Evolutionary conservation across 1,140 invertebrate species (phyloP).

Genomic region (Scaptomyza montana): DNA sequence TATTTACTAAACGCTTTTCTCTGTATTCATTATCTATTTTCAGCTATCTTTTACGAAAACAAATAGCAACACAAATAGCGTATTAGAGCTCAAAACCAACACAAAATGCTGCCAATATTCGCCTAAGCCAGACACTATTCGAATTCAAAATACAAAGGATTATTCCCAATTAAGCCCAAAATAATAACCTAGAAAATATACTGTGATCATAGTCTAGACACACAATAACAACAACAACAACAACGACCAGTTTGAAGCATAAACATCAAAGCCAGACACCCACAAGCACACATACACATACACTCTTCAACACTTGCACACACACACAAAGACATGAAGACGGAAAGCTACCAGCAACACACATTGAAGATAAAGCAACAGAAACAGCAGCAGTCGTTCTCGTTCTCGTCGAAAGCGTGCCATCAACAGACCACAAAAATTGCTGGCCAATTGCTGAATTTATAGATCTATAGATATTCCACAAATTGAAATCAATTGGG

Average conservation of each 20-base stretch:
- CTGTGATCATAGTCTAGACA: slow-evolving; percentile 77
- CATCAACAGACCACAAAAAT: slow-evolving; percentile 43
- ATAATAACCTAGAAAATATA: slow-evolving; percentile 50
- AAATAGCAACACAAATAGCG: slow-evolving; percentile 1
- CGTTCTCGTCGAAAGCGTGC: slow-evolving; percentile 25
- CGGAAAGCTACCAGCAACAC: slow-evolving; percentile 12
- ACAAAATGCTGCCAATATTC: slow-evolving; percentile 75
- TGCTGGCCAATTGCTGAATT: slow-evolving; percentile 50
- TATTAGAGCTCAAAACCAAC: slow-evolving; percentile 32
- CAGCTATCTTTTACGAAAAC: slow-evolving; percentile 44
- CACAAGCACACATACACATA: background rate
- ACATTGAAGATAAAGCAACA: slow-evolving; percentile 3
- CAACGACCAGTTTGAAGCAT: slow-evolving; percentile 20
- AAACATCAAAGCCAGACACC: slow-evolving; percentile 16
- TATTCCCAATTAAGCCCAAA: slow-evolving; percentile 39
- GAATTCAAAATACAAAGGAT: slow-evolving; percentile 14
- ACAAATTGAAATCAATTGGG: slow-evolving; percentile 67
- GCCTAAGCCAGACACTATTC: slow-evolving; percentile 58
- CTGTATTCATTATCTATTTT: slow-evolving; percentile 23
- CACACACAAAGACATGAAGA: slow-evolving; percentile 45
- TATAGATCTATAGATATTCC: slow-evolving; percentile 56
- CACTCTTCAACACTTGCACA: background rate
- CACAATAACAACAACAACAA: slow-evolving; percentile 46
- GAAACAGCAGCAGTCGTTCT: slow-evolving; percentile 1
- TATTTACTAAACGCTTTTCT: slow-evolving; percentile 34